Conservation (phyloP, 2,888 invertebrate genomes). For the Busseola fusca region DNA sequence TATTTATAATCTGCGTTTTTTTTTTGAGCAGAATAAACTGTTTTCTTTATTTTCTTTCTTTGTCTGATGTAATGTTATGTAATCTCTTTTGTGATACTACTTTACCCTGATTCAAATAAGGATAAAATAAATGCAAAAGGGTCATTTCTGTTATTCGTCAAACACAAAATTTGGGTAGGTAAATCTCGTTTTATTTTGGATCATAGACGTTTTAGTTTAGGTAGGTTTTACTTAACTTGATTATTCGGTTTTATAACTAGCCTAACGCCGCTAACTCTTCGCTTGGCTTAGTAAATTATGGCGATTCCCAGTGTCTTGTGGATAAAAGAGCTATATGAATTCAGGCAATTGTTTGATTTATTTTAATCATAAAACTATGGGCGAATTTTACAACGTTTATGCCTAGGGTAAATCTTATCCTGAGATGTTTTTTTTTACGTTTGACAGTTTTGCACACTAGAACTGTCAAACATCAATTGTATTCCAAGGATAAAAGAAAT, state of each 20-base stretch:
- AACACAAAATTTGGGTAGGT: slow-evolving; percentile 6
- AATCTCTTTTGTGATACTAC: neutral
- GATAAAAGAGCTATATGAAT: neutral
- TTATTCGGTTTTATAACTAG: slow-evolving; percentile 1
- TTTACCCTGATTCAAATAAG: neutral
- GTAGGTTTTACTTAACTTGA: neutral
- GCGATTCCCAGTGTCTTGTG: neutral
- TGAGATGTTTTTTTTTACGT: neutral
- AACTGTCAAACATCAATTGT: neutral
- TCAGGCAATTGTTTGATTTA: neutral
- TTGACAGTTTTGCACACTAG: neutral
- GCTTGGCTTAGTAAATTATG: slow-evolving; percentile 11
- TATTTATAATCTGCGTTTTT: too few relatives aligned
- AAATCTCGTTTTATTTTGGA: neutral
- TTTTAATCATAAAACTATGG: neutral
- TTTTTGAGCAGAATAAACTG: too few relatives aligned
- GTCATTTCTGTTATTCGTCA: neutral
- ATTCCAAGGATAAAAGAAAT: neutral
- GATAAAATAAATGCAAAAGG: neutral
- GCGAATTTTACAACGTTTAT: neutral
- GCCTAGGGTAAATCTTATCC: neutral
- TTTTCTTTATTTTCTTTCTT: too few relatives aligned
- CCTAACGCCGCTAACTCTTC: slow-evolving; percentile 16
- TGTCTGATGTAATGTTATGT: neutral
- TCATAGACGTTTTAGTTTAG: neutral